Evolutionary conservation across 2,113 vertebrate genomes (phyloP), one percentile per base, ranked within the genome.

Genomic region (Coregonus clupeaformis): DNA sequence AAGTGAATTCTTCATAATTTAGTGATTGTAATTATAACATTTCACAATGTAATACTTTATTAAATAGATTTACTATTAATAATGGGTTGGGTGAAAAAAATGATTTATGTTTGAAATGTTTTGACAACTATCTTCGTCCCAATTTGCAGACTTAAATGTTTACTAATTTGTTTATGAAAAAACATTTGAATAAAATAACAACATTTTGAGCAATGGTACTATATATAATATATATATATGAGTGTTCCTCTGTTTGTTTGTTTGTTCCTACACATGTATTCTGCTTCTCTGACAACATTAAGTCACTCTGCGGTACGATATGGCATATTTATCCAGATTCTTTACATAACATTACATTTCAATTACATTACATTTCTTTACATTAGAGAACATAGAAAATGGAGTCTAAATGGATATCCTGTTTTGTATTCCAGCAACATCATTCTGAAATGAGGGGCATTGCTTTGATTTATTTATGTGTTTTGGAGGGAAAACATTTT

Each of bases 401-500:
- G 72, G 12, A 52, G 12, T 45, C 60, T 81, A 68, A 82, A 67
- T 85, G 77, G 83, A 74, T 88, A 80, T 69, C 45, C 57, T 82
- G 57, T 75, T 68, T 83, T 72, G 62, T 75, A 69, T 83, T 72
- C 73, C 72, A 69, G 77, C 81, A 80, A 69, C 72, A 60, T 60
- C 6, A 77, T 74, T 84, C 79, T 79, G 75, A 85, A 52, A 79
- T 71, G 67, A 60, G 71, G 69, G 36, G 20, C 62, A 76, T 71
- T 29, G 55, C 72, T 81, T 63, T 80, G 77, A 86, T 85, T 85
- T 85, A 71, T 82, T 84, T 78, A 79, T 84, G 11, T 59, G 59
- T 68, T 32, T 80, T 67, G 78, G 69, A 81, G 71, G 14, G 49
- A 59, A 70, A 49, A 65, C 42, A 49, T 20, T 76, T 67, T 49